These are phyloP conservation scores for Drosophila subquinaria DNA, from an alignment of 2,888 invertebrate genomes.

Conservation along the genomic window DNA sequence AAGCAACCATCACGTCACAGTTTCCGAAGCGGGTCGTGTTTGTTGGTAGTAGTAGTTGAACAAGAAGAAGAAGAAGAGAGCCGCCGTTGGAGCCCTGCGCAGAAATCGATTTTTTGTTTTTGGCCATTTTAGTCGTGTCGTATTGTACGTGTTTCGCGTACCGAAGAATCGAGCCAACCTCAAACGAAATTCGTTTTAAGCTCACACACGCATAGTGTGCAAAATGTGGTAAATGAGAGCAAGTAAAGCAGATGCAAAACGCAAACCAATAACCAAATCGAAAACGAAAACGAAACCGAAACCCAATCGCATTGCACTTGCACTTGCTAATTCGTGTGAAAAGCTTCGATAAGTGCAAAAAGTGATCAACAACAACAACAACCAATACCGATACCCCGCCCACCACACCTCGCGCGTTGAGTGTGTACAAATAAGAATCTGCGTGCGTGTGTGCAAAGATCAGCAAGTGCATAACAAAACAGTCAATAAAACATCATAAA, in stretches of 20 bases:
- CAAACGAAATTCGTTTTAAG: slow-evolving; percentile 62
- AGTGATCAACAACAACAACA: slow-evolving; percentile 9
- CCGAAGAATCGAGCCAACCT: slow-evolving; percentile 33
- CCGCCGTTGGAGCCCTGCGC: slow-evolving; percentile 78
- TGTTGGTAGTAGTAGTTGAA: slow-evolving; percentile 35
- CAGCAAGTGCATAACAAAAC: slow-evolving; percentile 50
- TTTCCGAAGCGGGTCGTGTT: slow-evolving; percentile 39
- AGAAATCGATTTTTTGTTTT: slow-evolving; percentile 85
- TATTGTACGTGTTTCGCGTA: slow-evolving; percentile 64
- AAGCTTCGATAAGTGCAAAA: slow-evolving; percentile 9
- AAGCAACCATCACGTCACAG: slow-evolving; percentile 68
- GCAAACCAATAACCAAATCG: slow-evolving; percentile 7
- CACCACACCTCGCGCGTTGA: slow-evolving; percentile 30
- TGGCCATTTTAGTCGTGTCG: slow-evolving; percentile 57
- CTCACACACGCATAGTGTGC: slow-evolving; percentile 34
- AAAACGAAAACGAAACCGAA: slow-evolving; percentile 7
- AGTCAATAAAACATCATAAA: slow-evolving; percentile 23
- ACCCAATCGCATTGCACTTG: slow-evolving; percentile 33
- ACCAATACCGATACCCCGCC: slow-evolving; percentile 29
- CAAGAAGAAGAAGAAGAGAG: slow-evolving; percentile 47
- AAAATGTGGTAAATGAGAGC: slow-evolving; percentile 31
- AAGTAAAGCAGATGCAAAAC: slow-evolving; percentile 22
- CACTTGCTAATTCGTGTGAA: slow-evolving; percentile 28
- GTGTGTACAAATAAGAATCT: slow-evolving; percentile 13
- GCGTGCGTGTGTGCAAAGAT: slow-evolving; percentile 27